Base-by-base conservation (phyloP, 2,888 invertebrate genomes). In the Resseliella maxima region DNA sequence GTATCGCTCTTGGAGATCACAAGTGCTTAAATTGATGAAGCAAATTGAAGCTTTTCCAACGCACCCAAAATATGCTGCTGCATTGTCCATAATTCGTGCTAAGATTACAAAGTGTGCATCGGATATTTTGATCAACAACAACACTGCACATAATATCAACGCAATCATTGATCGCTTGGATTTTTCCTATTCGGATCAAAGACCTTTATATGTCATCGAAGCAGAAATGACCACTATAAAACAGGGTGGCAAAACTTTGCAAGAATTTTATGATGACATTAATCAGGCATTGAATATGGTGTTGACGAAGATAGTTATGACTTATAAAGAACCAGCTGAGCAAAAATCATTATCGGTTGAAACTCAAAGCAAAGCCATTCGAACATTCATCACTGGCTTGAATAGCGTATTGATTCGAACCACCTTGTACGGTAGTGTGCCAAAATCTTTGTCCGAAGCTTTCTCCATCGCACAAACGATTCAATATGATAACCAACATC, bases 211-310 rank as follows among this genome's bases (percentile, higher is more conserved):
- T 54, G 54, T 54, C 54, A 54, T 54, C 24, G 54, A 54, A 18
- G 5, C 54, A 18, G 54, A 54, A 54, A 54, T 54, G 54, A 54
- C 54, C 5, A 12, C 24, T 3, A 54, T 54, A 10, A 54, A 54
- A 54, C 54, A 54, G 18, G 24, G 10, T n/a, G 3, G 3, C 8
- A 54, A 54, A 21, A 54, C 54, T n/a, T 18, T 54, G 5, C 54
- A 54, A 21, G 54, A 54, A 54, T 54, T n/a, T 54, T 54, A 54
- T 21, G 54, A 54, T 21, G 54, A 6, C 18, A 54, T 54, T 21
- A 54, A 54, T n/a, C 54, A 54, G 24, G 54, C 54, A 54, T 21
- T 54, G 54, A 54, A 54, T 54, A 54, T 54, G 54, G 54, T 54
- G 18, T 54, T 54, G 54, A 54, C 54, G 8, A 54, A 54, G 18